Percentiles rank a stretch among this genome's conserved stretches.
phyloP scores from a whole-genome alignment of 2,888 invertebrate species.

The Drosophila pseudotalamancana region DNA sequence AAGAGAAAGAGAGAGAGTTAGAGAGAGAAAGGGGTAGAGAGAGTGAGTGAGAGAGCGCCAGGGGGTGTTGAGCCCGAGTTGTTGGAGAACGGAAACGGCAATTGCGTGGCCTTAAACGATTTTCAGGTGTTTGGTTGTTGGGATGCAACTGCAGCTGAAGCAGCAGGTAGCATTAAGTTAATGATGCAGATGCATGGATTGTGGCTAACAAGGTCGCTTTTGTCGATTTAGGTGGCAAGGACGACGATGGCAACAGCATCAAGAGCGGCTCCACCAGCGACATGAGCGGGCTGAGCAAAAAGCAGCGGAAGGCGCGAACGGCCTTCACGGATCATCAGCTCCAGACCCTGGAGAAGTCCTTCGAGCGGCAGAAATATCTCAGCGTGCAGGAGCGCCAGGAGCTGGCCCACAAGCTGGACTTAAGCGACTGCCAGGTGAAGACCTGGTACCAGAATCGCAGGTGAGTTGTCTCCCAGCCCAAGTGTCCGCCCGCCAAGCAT shows the following conservation, averaged over 20 bases:
- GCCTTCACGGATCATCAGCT: slow-evolving; percentile 99
- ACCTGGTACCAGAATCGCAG: slow-evolving; percentile 99
- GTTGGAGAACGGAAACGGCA: slow-evolving; percentile 65
- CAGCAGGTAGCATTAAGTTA: slow-evolving; percentile 8
- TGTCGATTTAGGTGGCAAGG: slow-evolving; percentile 89
- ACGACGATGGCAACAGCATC: slow-evolving; percentile 88
- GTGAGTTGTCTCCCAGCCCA: slow-evolving; percentile 85
- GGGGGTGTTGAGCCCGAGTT: slow-evolving; percentile 1
- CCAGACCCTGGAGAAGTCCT: slow-evolving; percentile 97
- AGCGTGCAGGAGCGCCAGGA: slow-evolving; percentile 99
- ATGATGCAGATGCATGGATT: background rate
- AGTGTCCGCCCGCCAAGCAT: background rate
- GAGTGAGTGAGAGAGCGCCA: background rate
- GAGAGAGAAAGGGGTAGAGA: background rate
- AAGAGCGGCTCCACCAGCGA: slow-evolving; percentile 85
- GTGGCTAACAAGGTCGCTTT: background rate
- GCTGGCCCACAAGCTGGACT: slow-evolving; percentile 96
- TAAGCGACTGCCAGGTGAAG: slow-evolving; percentile 99
- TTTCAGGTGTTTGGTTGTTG: slow-evolving; percentile 20
- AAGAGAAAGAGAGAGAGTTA: background rate
- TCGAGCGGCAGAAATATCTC: slow-evolving; percentile 98
- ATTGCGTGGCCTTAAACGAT: slow-evolving; percentile 62
- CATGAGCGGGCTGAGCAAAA: slow-evolving; percentile 89
- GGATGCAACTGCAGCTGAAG: background rate
- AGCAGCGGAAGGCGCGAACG: slow-evolving; percentile 97